Evolutionary conservation across 2,888 invertebrate genomes (phyloP).

Genomic region (Caenorhabditis sp.): DNA sequence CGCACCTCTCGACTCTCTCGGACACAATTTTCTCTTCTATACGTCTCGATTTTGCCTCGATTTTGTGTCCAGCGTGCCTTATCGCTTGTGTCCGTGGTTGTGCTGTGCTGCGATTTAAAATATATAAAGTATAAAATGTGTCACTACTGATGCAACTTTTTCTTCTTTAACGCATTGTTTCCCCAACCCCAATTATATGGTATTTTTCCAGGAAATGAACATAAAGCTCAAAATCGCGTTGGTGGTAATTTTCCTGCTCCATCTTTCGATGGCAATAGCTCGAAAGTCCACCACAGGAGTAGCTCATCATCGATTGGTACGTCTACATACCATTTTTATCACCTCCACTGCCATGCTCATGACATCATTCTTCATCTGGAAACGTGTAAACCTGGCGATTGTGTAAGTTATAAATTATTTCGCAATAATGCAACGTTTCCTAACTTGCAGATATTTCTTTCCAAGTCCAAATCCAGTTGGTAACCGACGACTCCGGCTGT

Average conservation of each 20-base stretch:
- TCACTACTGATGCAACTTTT: slow-evolving; percentile 8
- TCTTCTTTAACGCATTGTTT: slow-evolving; percentile 7
- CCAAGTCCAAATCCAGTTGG: slow-evolving; percentile 43
- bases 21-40: slow-evolving; percentile 55
- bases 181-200: not conserved
- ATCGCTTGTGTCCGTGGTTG: slow-evolving; percentile 49
- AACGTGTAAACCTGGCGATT: slow-evolving; percentile 57
- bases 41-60: too few species aligned
- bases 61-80: slow-evolving; percentile 48
- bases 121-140: slow-evolving; percentile 18
- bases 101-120: too few species aligned
- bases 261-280: slow-evolving; percentile 41
- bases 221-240: slow-evolving; percentile 36
- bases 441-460: slow-evolving; percentile 32
- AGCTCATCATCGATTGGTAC: slow-evolving; percentile 62
- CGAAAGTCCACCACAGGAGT: slow-evolving; percentile 57
- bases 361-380: slow-evolving; percentile 68
- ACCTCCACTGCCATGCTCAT: slow-evolving; percentile 67
- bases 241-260: slow-evolving; percentile 14
- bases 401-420: slow-evolving; percentile 42
- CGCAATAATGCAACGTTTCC: not conserved
- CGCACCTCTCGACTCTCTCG: slow-evolving; percentile 38
- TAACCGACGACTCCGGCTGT: slow-evolving; percentile 57
- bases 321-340: slow-evolving; percentile 64
- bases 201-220: slow-evolving; percentile 53